Percentiles rank a stretch among this genome's conserved stretches.
Evolutionary conservation across 2,888 invertebrate species (phyloP).

Genomic region (Ectobius pallidus): DNA sequence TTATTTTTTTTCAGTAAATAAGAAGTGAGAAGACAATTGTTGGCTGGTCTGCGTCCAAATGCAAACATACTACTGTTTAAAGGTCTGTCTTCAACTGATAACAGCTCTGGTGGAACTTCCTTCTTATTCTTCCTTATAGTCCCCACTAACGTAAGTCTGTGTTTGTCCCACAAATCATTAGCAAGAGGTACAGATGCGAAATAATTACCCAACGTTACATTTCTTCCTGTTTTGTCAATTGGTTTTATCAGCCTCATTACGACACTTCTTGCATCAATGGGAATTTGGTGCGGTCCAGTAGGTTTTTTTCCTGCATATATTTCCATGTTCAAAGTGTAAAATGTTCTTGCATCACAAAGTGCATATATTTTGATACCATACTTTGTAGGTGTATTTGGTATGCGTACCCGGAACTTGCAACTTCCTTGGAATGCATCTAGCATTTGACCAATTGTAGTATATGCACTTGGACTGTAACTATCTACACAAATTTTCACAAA

Average conservation of each 20-base stretch:
- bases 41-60: background rate
- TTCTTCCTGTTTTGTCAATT: background rate
- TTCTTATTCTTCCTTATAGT: background rate
- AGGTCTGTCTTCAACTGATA: background rate
- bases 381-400: background rate
- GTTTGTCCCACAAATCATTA: background rate
- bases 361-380: constrained; percentile 1
- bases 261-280: background rate
- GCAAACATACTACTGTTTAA: background rate
- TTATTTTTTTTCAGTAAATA: background rate
- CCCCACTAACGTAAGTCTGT: background rate
- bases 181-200: background rate
- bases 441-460: background rate
- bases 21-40: background rate
- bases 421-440: background rate
- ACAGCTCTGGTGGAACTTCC: background rate
- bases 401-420: background rate
- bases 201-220: background rate
- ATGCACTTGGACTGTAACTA: background rate
- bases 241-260: background rate
- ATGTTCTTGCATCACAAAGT: background rate
- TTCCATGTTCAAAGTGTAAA: constrained; percentile 3
- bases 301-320: background rate
- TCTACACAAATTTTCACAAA: background rate
- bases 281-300: background rate